Evolutionary conservation across 2,888 invertebrate species (phyloP), one percentile per base, ranked within the genome.

Genomic region (Schizotus pectinicornis): DNA sequence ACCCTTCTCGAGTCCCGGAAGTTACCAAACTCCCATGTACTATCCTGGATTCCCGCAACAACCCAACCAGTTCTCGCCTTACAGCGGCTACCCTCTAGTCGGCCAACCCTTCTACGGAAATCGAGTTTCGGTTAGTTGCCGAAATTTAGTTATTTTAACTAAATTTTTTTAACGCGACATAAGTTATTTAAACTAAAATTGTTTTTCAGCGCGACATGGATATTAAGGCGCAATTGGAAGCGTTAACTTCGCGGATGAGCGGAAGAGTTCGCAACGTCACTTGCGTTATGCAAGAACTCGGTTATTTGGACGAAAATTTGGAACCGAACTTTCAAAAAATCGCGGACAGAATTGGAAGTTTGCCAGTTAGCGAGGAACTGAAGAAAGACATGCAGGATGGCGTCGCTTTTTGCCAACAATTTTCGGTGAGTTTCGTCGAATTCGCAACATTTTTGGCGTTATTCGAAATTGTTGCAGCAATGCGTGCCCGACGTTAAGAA

Each of bases 241-340:
- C 84, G 7, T 77, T 87, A 67, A 82, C 85, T 3, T 80, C 83
- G 0, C 79, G 82, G 7, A 78, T 83, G 62, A 80, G 81, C 11
- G 82, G 82, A 2, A 83, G 83, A 65, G 81, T 84, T 1, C 79
- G 81, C 62, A 88, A 88, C 77, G 84, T 88, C 14, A 88, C 88
- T 0, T 88, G 88, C 74, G 86, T 88, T 34, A 88, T 88, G 87
- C 88, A 88, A 71, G 88, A 88, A 71, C 81, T 88, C 0, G 88
- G 88, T 48, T 88, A 88, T 77, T 81, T 88, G 67, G 87, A 88
- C 63, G 80, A 84, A 62, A 85, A 86, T 72, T 78, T 88, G 67
- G 87, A 88, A 68, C 88, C 88, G 0, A 87, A 88, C 77, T 88
- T 83, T 72, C 83, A 82, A 32, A 85, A 84, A 75, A 88, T 88